Base-by-base conservation (phyloP, 2,797 vertebrate species). In the Glossophaga mutica region DNA sequence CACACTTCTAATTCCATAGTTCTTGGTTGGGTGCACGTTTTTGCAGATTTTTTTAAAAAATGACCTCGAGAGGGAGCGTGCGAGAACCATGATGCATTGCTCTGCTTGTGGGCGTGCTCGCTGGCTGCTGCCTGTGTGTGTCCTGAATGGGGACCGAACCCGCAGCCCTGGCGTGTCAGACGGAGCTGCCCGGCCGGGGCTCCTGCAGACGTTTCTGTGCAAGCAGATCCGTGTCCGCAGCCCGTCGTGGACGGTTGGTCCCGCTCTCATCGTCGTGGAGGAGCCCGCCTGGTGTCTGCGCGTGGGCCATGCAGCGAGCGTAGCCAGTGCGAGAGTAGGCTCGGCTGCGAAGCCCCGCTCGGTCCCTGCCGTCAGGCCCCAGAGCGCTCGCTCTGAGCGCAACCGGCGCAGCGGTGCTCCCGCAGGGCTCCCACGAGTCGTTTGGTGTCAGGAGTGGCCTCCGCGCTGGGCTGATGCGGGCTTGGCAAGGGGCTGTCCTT, bases 151-250 rank as follows among this genome's bases (percentile, higher is more conserved):
- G 44, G 44, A 11, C n/a, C 44, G 6, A 6, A 46, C 16, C 42
- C 18, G 9, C 71, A 74, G 18, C 71, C 71, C 6, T 48, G 29
- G 42, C 16, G 5, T 48, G 0, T n/a, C 2, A 4, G 44, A 1
- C 26, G 1, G 44, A 48, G 18, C 73, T 10, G 1, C 44, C 71
- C 1, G 18, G 73, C 73, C 73, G 12, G 73, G 73, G 73, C 29
- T 18, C 14, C 2, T 32, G 42, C 22, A 78, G n/a, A 21, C 15
- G 3, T 73, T 12, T 24, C 15, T 37, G 21, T 39, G 10, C 46
- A 26, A 2, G 82, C 39, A 37, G 4, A 37, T 15, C 1, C 19
- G 29, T 0, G 2, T 0, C 32, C 9, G 34, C 19, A 9, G n/a
- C 65, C 68, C 68, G 2, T 4, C 6, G 22, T 1, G 68, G 6